Evolutionary conservation across 2,888 invertebrate genomes (phyloP).

Genomic region (Helicoverpa assulta): DNA sequence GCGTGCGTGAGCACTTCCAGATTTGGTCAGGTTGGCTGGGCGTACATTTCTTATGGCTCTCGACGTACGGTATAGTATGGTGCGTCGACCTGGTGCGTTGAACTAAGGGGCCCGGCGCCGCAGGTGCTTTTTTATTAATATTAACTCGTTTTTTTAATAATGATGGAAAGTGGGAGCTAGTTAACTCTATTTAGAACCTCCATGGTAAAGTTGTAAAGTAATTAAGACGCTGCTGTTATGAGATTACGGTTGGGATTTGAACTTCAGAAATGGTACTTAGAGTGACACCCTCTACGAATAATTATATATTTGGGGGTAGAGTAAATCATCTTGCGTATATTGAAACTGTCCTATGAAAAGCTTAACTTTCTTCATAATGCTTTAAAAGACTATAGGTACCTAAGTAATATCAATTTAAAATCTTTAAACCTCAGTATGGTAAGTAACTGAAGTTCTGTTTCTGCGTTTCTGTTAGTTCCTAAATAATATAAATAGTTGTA

Average conservation of each 20-base stretch:
- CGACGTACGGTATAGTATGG: slow-evolving; percentile 85
- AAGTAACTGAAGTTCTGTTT: neutral
- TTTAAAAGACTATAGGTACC: neutral
- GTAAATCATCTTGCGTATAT: too few species aligned
- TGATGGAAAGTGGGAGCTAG: slow-evolving; percentile 55
- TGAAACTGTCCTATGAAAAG: too few species aligned
- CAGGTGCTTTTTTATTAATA: slow-evolving; percentile 78
- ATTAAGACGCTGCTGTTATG: slow-evolving; percentile 25
- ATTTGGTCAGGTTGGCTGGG: slow-evolving; percentile 79
- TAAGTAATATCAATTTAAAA: too few species aligned
- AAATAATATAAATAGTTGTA: too few species aligned
- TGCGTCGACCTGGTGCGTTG: slow-evolving; percentile 87
- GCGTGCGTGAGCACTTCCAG: slow-evolving; percentile 71
- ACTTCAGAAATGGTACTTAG: neutral
- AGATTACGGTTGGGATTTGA: neutral
- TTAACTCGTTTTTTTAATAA: slow-evolving; percentile 67
- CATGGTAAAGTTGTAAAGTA: slow-evolving; percentile 18
- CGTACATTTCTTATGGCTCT: slow-evolving; percentile 84
- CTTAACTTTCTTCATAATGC: neutral
- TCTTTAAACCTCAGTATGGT: neutral
- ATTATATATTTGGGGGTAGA: too few species aligned
- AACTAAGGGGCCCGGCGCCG: slow-evolving; percentile 83
- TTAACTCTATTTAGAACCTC: slow-evolving; percentile 49
- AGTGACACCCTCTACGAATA: too few species aligned
- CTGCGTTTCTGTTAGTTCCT: too few species aligned